Evolutionary conservation across 2,888 invertebrate species (phyloP).

Genomic region (Cyclophora albipunctata): DNA sequence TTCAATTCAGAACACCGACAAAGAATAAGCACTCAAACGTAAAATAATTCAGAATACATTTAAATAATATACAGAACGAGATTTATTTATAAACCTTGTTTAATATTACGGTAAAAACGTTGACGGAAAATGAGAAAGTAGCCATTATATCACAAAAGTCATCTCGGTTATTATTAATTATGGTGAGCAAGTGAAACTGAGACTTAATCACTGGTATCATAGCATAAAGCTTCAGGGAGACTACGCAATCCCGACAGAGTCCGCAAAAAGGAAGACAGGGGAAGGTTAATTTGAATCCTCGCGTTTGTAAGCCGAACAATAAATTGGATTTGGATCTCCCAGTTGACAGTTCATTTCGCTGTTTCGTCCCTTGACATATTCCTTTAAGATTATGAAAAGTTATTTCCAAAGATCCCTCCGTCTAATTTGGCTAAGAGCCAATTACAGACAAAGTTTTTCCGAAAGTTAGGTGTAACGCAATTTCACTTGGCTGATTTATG

Average conservation of each 20-base stretch:
- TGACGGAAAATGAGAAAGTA: slow-evolving; percentile 24
- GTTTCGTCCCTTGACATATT: slow-evolving; percentile 61
- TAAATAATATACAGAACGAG: not conserved
- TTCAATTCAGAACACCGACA: too few species aligned
- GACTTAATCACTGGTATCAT: slow-evolving; percentile 49
- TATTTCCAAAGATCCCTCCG: slow-evolving; percentile 46
- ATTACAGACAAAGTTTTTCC: slow-evolving; percentile 42
- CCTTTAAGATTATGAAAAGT: slow-evolving; percentile 67
- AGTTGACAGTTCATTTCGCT: slow-evolving; percentile 72
- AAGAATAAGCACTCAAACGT: too few species aligned
- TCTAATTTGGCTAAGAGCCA: slow-evolving; percentile 62
- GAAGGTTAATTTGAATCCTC: slow-evolving; percentile 65
- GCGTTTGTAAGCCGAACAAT: slow-evolving; percentile 60
- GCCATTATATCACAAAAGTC: slow-evolving; percentile 25
- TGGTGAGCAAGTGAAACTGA: slow-evolving; percentile 41
- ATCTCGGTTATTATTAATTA: slow-evolving; percentile 25
- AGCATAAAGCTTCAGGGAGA: slow-evolving; percentile 35
- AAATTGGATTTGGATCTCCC: slow-evolving; percentile 69
- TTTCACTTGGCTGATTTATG: slow-evolving; percentile 51
- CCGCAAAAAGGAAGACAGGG: slow-evolving; percentile 49
- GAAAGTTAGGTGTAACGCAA: slow-evolving; percentile 52
- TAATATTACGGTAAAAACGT: slow-evolving; percentile 21
- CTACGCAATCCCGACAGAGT: slow-evolving; percentile 38
- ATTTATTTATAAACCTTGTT: slow-evolving; percentile 6
- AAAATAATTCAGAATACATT: too few species aligned